Evolutionary conservation across 2,888 invertebrate genomes (phyloP).

Genomic region (Dendrolimus houi): DNA sequence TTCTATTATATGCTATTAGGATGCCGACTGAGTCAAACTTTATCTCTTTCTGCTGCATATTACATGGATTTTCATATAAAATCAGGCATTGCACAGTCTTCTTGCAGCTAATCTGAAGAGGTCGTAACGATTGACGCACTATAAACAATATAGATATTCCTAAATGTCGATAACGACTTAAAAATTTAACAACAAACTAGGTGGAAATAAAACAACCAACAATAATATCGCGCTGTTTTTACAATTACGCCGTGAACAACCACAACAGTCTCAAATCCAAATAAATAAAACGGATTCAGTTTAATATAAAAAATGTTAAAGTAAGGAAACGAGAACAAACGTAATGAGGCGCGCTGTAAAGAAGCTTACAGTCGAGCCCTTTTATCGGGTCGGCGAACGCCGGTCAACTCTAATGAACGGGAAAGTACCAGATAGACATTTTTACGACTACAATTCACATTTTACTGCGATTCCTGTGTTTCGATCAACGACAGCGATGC

Average conservation of each 20-base stretch:
- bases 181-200: no score
- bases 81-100: no score
- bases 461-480: constrained; percentile 5
- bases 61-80: no score
- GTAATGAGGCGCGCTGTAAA: constrained; percentile 27
- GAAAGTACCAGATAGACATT: constrained; percentile 36
- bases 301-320: not conserved
- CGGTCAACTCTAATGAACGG: constrained; percentile 34
- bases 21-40: no score
- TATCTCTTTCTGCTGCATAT: no score
- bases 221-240: not conserved
- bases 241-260: not conserved
- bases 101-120: no score
- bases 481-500: constrained; percentile 6
- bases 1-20: no score
- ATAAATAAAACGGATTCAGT: not conserved
- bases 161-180: no score
- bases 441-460: constrained; percentile 29
- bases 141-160: no score
- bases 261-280: not conserved
- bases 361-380: constrained; percentile 29
- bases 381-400: constrained; percentile 25
- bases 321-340: constrained; percentile 2
- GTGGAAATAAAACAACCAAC: no score
- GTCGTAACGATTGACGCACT: no score